These are phyloP conservation scores for Pectinophora gossypiella DNA, from an alignment of 1,140 invertebrate species.

Conservation along the genomic window DNA sequence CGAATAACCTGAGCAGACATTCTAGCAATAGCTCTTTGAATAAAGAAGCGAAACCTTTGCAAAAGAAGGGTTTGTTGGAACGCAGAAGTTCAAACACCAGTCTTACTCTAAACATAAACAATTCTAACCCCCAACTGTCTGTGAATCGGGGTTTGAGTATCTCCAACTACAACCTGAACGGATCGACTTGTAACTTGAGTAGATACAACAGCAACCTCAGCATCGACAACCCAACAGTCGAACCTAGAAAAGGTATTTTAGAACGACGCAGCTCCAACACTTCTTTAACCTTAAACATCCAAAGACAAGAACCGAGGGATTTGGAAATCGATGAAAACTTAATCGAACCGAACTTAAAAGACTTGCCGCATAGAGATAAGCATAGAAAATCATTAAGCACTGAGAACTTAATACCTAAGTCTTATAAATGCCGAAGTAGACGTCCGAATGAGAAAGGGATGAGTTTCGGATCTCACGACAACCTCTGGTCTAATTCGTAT, in stretches of 20 bases:
- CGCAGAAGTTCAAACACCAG: conserved; percentile 91
- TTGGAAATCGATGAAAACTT: conserved; percentile 65
- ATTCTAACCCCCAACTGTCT: conserved; percentile 66
- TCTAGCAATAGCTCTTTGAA: conserved; percentile 74
- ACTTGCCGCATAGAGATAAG: conserved; percentile 57
- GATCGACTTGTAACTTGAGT: conserved; percentile 65
- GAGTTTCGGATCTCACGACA: conserved; percentile 69
- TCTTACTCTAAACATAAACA: conserved; percentile 82
- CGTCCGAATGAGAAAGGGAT: conserved; percentile 45
- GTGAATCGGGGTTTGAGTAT: conserved; percentile 69
- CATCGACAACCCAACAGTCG: conserved; percentile 47
- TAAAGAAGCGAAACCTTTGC: conserved; percentile 52
- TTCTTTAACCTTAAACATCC: conserved; percentile 64
- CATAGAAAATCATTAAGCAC: conserved; percentile 76
- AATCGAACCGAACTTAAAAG: conserved; percentile 47
- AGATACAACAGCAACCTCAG: conserved; percentile 70
- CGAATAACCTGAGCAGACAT: conserved; percentile 73
- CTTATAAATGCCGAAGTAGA: conserved; percentile 57
- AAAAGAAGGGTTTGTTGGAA: conserved; percentile 83
- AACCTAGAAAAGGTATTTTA: conserved; percentile 63
- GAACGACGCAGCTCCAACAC: conserved; percentile 69
- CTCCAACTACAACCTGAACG: conserved; percentile 71
- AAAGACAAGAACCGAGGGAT: conserved; percentile 61
- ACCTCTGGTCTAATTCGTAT: conserved; percentile 63
- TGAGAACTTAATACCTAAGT: conserved; percentile 74